Conservation (phyloP, 2,888 invertebrate genomes). For the Chymomyza amoena region DNA sequence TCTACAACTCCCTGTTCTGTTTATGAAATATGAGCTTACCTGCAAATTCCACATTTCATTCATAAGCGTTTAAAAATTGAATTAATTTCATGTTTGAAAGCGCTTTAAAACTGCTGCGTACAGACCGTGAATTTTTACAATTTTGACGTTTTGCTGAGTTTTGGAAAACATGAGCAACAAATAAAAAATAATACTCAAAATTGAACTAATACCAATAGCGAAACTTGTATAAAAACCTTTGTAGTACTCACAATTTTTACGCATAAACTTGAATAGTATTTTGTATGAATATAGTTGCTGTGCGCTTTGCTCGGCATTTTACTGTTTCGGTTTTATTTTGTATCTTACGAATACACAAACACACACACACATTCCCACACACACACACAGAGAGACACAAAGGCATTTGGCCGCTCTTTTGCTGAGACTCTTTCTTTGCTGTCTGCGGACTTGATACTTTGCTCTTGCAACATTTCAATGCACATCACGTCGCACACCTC, state of each 20-base stretch:
- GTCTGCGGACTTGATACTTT: slow-evolving; percentile 4
- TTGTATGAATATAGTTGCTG: background rate
- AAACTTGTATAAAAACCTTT: background rate
- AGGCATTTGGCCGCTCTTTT: background rate
- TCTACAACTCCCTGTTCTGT: too few species aligned
- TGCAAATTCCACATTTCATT: too few species aligned
- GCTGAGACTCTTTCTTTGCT: background rate
- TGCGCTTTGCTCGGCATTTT: background rate
- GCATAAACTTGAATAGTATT: background rate
- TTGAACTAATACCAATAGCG: too few species aligned
- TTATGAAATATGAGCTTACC: too few species aligned
- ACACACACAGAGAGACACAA: background rate
- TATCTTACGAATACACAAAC: background rate
- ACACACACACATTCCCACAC: background rate
- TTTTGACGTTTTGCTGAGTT: too few species aligned
- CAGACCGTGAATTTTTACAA: too few species aligned
- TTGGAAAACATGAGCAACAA: too few species aligned
- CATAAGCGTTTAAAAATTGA: too few species aligned
- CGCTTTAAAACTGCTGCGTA: too few species aligned
- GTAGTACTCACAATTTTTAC: background rate
- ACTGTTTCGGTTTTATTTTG: background rate
- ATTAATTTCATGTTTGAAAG: too few species aligned
- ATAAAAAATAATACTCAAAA: too few species aligned
- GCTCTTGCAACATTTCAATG: slow-evolving; percentile 26
- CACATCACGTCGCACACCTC: slow-evolving; percentile 42